Conservation (phyloP, 2,888 invertebrate species). For the Cephus sareptanus region DNA sequence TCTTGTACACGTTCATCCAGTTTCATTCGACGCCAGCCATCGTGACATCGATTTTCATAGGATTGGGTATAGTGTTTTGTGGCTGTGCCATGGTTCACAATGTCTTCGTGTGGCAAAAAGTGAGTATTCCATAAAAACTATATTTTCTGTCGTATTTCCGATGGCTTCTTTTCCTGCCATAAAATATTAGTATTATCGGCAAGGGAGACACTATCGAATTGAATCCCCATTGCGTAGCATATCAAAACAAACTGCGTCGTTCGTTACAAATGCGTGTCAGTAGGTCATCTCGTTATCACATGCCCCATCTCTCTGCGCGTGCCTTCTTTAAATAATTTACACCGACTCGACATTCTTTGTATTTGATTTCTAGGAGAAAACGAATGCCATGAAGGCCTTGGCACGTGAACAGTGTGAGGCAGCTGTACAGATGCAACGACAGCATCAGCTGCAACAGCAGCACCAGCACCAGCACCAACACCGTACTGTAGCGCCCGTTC, state of each 20-base stretch:
- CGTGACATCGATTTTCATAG: conserved; percentile 89
- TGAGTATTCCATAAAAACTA: conserved; percentile 42
- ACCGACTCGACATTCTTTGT: too few species aligned
- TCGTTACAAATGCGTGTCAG: too few species aligned
- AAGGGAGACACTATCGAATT: too few species aligned
- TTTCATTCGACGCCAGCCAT: conserved; percentile 93
- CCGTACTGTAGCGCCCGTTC: conserved; percentile 62
- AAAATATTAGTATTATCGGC: too few species aligned
- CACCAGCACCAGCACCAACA: conserved; percentile 62
- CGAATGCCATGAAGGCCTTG: conserved; percentile 80
- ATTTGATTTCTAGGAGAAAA: conserved; percentile 73
- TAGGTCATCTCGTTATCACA: too few species aligned
- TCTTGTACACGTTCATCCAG: conserved; percentile 91
- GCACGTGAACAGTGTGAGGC: conserved; percentile 65
- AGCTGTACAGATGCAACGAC: conserved; percentile 56
- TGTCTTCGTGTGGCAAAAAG: conserved; percentile 92
- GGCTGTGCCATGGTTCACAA: conserved; percentile 95
- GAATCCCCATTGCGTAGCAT: too few species aligned
- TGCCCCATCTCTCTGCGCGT: too few species aligned
- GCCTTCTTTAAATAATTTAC: too few species aligned
- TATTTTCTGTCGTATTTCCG: background rate
- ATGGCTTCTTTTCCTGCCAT: background rate
- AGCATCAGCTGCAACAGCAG: conserved; percentile 55
- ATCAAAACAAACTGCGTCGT: too few species aligned
- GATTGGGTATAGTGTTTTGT: conserved; percentile 92